Evolutionary conservation across 1,140 invertebrate species (phyloP).

Genomic region (Scaptomyza montana): DNA sequence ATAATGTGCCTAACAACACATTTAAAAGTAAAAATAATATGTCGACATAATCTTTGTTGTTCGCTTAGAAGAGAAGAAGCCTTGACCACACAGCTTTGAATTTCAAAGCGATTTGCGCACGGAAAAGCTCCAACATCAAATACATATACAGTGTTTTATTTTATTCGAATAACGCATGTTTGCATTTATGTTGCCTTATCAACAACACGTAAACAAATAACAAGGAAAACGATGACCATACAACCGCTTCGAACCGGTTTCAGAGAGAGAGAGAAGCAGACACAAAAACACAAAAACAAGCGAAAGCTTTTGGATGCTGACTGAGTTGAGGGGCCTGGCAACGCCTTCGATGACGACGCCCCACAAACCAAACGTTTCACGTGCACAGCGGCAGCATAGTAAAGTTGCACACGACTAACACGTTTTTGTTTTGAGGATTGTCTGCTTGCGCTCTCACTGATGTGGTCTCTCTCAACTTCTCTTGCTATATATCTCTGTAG

Average conservation of each 20-base stretch:
- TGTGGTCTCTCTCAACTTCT: background rate
- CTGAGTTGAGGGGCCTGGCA: slow-evolving; percentile 52
- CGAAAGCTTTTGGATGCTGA: slow-evolving; percentile 34
- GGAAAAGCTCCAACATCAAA: slow-evolving; percentile 46
- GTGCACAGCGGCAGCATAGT: slow-evolving; percentile 46
- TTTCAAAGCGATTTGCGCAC: slow-evolving; percentile 38
- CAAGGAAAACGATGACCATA: slow-evolving; percentile 60
- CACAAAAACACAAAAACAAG: background rate
- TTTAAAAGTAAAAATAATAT: slow-evolving; percentile 1
- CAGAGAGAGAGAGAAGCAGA: slow-evolving; percentile 16
- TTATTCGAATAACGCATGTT: slow-evolving; percentile 13
- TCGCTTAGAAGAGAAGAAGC: slow-evolving; percentile 37
- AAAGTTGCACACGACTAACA: slow-evolving; percentile 71
- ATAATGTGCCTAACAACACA: slow-evolving; percentile 49
- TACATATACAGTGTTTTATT: too few species aligned
- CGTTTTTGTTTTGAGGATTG: slow-evolving; percentile 50
- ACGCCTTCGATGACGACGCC: slow-evolving; percentile 34
- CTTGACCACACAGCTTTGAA: slow-evolving; percentile 64
- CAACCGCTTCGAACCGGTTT: slow-evolving; percentile 67
- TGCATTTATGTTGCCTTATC: slow-evolving; percentile 54
- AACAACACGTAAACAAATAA: slow-evolving; percentile 72
- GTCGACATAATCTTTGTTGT: slow-evolving; percentile 26
- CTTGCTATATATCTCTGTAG: slow-evolving; percentile 1
- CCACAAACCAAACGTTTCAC: slow-evolving; percentile 55
- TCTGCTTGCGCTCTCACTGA: background rate